Evolutionary conservation across 2,888 invertebrate genomes (phyloP).

Genomic region (Stomorhina lunata): DNA sequence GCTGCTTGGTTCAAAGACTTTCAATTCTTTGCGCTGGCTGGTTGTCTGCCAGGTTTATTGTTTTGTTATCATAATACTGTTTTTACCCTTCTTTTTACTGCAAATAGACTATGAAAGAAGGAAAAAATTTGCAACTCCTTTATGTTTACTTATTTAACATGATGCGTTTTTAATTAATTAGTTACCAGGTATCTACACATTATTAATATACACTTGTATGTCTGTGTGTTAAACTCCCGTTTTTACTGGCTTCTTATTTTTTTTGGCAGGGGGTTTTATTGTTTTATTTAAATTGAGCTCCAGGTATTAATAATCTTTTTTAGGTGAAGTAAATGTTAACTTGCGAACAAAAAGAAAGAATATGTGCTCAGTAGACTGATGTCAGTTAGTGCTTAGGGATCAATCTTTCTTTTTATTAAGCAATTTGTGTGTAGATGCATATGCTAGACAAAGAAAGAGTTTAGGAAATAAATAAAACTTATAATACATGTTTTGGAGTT

Average conservation of each 20-base stretch:
- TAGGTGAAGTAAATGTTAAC: constrained; percentile 7
- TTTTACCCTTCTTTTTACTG: constrained; percentile 21
- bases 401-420: no score
- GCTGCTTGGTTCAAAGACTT: neutral
- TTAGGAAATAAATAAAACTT: no score
- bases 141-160: constrained; percentile 44
- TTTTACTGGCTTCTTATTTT: neutral
- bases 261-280: constrained; percentile 10
- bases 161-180: constrained; percentile 66
- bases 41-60: constrained; percentile 45
- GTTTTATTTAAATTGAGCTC: constrained; percentile 36
- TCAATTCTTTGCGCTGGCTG: no score
- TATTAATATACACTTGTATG: neutral
- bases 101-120: neutral
- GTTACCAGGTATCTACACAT: constrained; percentile 18
- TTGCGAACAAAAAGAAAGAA: no score
- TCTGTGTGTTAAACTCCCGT: neutral
- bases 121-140: constrained; percentile 8
- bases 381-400: no score
- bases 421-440: no score
- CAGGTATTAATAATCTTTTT: constrained; percentile 15
- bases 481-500: no score
- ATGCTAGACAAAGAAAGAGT: no score
- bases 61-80: constrained; percentile 46
- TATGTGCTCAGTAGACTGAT: no score